These are phyloP conservation scores for Ceratitis capitata DNA, from an alignment of 1,140 invertebrate species.

Conservation along the genomic window DNA sequence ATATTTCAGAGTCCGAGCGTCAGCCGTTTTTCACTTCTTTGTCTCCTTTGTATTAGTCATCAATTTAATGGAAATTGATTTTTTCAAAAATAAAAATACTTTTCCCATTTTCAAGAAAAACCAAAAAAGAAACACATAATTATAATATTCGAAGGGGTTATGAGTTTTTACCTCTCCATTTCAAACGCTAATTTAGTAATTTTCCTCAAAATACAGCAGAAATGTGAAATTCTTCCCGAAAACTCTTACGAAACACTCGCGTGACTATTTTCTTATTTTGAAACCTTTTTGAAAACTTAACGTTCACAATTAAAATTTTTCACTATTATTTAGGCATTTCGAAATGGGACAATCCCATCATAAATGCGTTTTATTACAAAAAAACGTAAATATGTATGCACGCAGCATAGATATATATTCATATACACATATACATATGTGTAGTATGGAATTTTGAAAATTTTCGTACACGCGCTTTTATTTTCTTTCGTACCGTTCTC, in stretches of 20 bases:
- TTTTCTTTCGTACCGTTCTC: not conserved
- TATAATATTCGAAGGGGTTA: too few relatives aligned
- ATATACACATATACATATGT: not conserved
- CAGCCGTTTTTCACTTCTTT: not conserved
- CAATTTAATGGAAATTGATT: not conserved
- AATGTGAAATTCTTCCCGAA: not conserved
- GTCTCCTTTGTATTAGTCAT: not conserved
- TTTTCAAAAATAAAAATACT: not conserved
- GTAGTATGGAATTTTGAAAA: not conserved
- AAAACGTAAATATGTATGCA: not conserved
- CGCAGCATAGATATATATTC: not conserved
- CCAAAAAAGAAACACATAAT: not conserved
- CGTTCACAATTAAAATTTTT: not conserved
- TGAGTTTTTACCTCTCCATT: not conserved
- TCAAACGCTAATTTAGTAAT: not conserved
- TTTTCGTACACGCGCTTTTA: not conserved
- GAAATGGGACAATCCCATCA: not conserved
- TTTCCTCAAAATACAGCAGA: not conserved
- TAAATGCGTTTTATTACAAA: not conserved
- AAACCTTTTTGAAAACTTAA: not conserved
- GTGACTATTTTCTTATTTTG: not conserved
- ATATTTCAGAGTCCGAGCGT: not conserved
- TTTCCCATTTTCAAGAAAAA: not conserved
- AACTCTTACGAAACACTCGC: constrained; percentile 30
- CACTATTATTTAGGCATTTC: not conserved